Evolutionary conservation across 1,140 invertebrate genomes (phyloP).

Genomic region (Diorhabda elongata): DNA sequence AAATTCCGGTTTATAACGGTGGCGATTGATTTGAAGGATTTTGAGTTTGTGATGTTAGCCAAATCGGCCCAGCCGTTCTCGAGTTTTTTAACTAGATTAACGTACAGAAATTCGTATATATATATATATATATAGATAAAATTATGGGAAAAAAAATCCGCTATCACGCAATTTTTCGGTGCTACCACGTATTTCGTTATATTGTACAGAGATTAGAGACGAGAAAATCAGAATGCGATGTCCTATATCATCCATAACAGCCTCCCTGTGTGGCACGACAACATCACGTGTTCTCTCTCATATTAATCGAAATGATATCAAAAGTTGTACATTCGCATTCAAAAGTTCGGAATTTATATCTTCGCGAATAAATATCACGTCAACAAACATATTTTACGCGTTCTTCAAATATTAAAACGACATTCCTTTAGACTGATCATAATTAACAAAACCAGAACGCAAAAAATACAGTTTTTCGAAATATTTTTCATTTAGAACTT

Average conservation of each 20-base stretch:
- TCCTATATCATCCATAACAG: slow-evolving; percentile 13
- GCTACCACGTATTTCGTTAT: not conserved
- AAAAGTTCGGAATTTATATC: not conserved
- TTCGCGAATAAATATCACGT: no score
- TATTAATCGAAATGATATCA: slow-evolving; percentile 23
- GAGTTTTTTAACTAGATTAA: not conserved
- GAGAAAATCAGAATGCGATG: slow-evolving; percentile 6
- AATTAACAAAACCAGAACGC: no score
- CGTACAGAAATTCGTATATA: not conserved
- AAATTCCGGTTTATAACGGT: no score
- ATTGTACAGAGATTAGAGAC: slow-evolving; percentile 9
- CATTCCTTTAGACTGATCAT: no score
- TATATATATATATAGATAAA: not conserved
- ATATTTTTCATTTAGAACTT: no score
- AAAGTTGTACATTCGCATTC: slow-evolving; percentile 7
- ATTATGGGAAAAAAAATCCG: slow-evolving; percentile 7
- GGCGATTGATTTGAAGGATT: not conserved
- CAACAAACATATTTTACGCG: no score
- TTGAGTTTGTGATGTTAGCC: not conserved
- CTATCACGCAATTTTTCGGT: slow-evolving; percentile 9
- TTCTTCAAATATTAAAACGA: no score
- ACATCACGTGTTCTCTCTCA: slow-evolving; percentile 19
- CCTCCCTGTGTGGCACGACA: not conserved
- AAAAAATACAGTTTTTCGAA: no score
- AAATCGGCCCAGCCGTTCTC: not conserved